Conservation (phyloP, 2,113 vertebrate genomes). For the Henicopernis longicauda region DNA sequence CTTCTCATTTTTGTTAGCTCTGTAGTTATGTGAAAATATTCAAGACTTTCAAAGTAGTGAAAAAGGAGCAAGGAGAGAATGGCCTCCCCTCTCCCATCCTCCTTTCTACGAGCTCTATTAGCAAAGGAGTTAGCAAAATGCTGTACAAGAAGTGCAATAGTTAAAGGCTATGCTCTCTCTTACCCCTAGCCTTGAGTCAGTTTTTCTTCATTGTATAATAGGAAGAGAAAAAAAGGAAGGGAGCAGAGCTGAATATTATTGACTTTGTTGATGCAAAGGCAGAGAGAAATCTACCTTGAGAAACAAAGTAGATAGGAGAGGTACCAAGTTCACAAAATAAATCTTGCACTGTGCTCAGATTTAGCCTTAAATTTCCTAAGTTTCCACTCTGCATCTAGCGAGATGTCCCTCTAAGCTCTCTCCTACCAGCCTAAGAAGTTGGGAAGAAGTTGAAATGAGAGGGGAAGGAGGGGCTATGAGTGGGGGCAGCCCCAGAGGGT, state of each 20-base stretch:
- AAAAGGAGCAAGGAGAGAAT: not conserved
- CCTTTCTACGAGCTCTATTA: not conserved
- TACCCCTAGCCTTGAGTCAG: not conserved
- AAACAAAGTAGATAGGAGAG: not conserved
- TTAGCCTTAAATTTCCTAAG: not conserved
- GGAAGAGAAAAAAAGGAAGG: not conserved
- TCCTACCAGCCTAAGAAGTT: not conserved
- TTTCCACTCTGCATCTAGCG: not conserved
- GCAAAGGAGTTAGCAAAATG: not conserved
- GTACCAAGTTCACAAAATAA: not conserved
- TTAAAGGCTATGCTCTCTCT: not conserved
- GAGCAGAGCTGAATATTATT: not conserved
- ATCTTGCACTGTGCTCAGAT: not conserved
- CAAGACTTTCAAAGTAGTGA: not conserved
- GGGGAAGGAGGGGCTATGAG: not conserved
- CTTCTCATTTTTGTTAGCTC: not conserved
- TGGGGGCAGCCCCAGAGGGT: not conserved
- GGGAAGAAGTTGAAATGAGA: not conserved
- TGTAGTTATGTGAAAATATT: not conserved
- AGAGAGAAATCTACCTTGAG: not conserved
- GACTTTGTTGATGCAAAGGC: not conserved
- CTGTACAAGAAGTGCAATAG: not conserved
- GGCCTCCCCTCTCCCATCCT: not conserved
- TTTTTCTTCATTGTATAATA: not conserved
- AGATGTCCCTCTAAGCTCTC: not conserved